phyloP scores from a whole-genome alignment of 2,888 invertebrate genomes.

The Callosobruchus maculatus region DNA sequence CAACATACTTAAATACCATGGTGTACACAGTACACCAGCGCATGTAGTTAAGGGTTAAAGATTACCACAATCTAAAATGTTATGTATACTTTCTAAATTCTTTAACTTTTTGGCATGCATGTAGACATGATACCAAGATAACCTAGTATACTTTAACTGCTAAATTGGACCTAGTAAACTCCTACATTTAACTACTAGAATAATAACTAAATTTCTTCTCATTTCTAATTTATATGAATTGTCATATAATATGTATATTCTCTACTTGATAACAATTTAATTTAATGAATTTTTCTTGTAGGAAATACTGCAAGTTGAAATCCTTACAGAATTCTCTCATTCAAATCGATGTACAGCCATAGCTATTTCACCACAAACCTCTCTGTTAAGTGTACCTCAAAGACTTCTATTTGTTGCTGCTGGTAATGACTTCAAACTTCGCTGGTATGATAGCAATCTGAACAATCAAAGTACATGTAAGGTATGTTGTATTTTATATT shows the following conservation, averaged over 20 bases:
- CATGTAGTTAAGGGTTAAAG: too few species aligned
- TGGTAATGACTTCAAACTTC: constrained; percentile 56
- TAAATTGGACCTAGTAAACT: too few species aligned
- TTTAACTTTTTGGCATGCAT: too few species aligned
- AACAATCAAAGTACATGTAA: constrained; percentile 50
- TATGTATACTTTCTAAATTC: too few species aligned
- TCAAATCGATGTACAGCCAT: constrained; percentile 55
- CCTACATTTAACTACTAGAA: too few species aligned
- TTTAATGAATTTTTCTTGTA: constrained; percentile 18
- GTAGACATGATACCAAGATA: too few species aligned
- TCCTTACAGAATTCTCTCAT: constrained; percentile 56
- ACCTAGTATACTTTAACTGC: too few species aligned
- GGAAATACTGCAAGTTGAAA: constrained; percentile 54
- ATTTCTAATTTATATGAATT: neutral
- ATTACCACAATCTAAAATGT: too few species aligned
- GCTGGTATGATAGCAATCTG: constrained; percentile 56
- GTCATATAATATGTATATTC: too few species aligned
- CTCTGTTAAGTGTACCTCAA: constrained; percentile 57
- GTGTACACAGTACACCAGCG: too few species aligned
- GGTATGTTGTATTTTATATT: constrained; percentile 41
- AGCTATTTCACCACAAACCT: constrained; percentile 61
- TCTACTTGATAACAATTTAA: too few species aligned
- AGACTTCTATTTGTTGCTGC: constrained; percentile 53
- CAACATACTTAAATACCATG: too few species aligned
- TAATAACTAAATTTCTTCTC: neutral